Evolutionary conservation across 2,888 invertebrate species (phyloP), one percentile per base, ranked within the genome.

Genomic region (Lysandra bellargus): DNA sequence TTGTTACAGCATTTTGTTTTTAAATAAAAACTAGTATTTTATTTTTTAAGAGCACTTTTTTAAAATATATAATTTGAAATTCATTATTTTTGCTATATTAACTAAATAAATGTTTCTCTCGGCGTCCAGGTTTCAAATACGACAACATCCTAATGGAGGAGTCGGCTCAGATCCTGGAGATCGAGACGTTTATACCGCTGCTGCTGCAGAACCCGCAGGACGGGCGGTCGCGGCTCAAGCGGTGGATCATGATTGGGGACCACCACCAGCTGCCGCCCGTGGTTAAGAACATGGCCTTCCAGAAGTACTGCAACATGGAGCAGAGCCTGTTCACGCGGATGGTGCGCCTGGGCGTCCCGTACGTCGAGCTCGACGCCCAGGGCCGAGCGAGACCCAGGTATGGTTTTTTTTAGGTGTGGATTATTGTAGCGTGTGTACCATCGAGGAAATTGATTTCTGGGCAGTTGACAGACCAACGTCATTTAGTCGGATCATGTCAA

Each of bases 181-280:
- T 99, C 81, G 99, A 99, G 92, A 99, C 99, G 0, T 99, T 99
- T 90, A 99, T 99, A 85, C 99, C 99, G 0, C 95, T 99, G 17
- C 95, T 99, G 2, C 95, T 99, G n/a, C 99, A 99, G 95, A 99
- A 99, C 92, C 99, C 99, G 0, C 97, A 99, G 89, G 99, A 99
- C 88, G 99, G 99, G 0, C 97, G 97, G 84, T 99, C 99, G 87
- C 96, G 99, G 0, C 95, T 99, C 81, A 99, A 99, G 91, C 96
- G 99, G 23, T 99, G 99, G 99, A 99, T 99, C 85, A 99, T 99
- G 99, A 99, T 99, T 86, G 99, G 99, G 0, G 99, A 98, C 93
- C 99, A 99, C 91, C 99, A 99, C 92, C 99, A 99, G 92, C 95
- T 99, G 84, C 99, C 99, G 0, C 99, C 99, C 0, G 99, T 99